Percentiles rank a stretch among this genome's conserved stretches.
Evolutionary conservation across 1,140 invertebrate species (phyloP).

Genomic region (Danaus melanippus): DNA sequence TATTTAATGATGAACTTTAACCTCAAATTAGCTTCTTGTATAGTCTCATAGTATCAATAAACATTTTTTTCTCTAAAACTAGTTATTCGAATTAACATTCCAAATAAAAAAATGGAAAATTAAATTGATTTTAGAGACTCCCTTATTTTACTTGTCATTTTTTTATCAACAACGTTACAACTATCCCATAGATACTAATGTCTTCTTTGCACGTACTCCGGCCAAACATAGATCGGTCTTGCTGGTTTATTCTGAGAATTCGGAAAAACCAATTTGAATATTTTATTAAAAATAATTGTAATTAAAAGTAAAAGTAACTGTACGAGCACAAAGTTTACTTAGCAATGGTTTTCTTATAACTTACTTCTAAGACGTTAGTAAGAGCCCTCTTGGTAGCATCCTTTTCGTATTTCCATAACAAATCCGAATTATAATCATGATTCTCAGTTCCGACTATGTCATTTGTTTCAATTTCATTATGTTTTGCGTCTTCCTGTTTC

Average conservation of each 20-base stretch:
- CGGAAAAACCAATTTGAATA: conserved; percentile 1
- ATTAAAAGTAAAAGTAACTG: no score
- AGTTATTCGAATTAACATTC: no score
- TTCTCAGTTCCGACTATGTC: conserved; percentile 25
- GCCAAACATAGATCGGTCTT: conserved; percentile 43
- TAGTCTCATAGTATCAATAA: no score
- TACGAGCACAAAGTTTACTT: no score
- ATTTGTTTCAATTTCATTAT: conserved; percentile 51
- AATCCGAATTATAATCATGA: conserved; percentile 37
- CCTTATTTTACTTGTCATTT: no score
- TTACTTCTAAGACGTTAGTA: conserved; percentile 48
- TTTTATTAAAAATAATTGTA: conserved; percentile 3
- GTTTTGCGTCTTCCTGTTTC: conserved; percentile 47
- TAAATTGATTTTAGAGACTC: no score
- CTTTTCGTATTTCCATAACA: conserved; percentile 59
- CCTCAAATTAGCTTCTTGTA: no score
- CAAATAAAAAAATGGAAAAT: no score
- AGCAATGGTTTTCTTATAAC: conserved; percentile 15
- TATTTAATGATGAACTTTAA: no score
- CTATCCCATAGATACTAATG: conserved; percentile 29
- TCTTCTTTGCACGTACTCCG: conserved; percentile 38
- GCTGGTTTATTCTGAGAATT: conserved; percentile 13
- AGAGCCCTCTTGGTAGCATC: conserved; percentile 37
- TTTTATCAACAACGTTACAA: neutral
- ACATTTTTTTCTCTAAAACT: no score